Conservation (phyloP, 2,888 invertebrate genomes). For the Linnaemya tessellans region DNA sequence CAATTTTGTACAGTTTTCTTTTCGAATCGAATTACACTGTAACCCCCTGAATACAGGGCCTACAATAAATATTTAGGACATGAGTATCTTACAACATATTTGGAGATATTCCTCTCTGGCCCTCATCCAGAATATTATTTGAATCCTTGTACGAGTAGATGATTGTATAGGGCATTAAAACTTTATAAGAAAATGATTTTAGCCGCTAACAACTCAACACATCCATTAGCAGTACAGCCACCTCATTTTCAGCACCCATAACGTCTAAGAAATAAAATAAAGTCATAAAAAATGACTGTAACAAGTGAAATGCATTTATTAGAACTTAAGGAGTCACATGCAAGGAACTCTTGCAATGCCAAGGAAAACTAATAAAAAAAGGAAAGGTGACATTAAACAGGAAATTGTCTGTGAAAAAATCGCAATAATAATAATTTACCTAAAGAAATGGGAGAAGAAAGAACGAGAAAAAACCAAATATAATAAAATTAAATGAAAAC, state of each 20-base stretch:
- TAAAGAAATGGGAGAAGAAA: too few relatives aligned
- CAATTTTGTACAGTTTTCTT: too few relatives aligned
- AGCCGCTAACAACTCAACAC: background rate
- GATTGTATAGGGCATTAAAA: too few relatives aligned
- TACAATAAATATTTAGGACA: too few relatives aligned
- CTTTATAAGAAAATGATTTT: too few relatives aligned
- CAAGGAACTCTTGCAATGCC: background rate
- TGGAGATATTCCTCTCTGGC: too few relatives aligned
- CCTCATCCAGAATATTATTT: too few relatives aligned
- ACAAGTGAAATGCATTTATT: conserved; percentile 43
- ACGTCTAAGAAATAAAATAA: background rate
- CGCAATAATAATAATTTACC: conserved; percentile 35
- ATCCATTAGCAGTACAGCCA: background rate
- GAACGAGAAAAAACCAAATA: background rate
- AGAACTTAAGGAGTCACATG: conserved; percentile 12
- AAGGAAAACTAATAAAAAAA: conserved; percentile 42
- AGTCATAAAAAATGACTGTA: conserved; percentile 38
- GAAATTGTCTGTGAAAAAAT: conserved; percentile 58
- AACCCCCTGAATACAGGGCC: too few relatives aligned
- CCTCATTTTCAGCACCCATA: background rate
- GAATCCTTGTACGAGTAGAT: too few relatives aligned
- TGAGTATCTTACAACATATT: too few relatives aligned
- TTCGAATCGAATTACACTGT: too few relatives aligned
- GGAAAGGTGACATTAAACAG: conserved; percentile 61
- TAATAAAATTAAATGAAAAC: conserved; percentile 61